Conservation (phyloP, 2,797 vertebrate species). For the Apodemus agrarius region DNA sequence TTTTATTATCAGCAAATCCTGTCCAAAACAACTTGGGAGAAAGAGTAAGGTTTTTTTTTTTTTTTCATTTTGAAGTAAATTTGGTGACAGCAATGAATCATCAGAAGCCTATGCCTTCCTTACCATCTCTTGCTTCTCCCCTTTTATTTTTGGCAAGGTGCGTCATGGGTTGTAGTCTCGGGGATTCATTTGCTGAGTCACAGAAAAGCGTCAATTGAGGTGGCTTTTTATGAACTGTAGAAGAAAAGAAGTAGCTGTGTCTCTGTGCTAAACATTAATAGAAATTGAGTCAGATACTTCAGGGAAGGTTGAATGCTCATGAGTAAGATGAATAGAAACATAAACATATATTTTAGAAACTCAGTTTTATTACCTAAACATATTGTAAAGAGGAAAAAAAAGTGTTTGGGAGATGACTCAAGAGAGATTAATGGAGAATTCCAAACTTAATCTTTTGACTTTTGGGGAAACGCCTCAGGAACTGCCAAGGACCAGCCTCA, state of each 20-base stretch:
- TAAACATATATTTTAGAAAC: background rate
- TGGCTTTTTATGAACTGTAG: background rate
- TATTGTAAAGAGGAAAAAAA: background rate
- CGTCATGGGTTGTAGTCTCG: background rate
- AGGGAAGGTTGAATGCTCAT: background rate
- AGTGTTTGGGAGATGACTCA: background rate
- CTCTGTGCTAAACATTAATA: background rate
- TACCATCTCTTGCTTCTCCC: background rate
- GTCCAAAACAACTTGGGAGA: background rate
- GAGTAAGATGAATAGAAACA: background rate
- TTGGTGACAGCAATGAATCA: background rate
- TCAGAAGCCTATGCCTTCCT: background rate
- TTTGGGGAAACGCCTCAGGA: background rate
- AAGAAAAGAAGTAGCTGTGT: background rate
- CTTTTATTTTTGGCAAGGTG: too few relatives aligned
- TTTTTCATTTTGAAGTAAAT: background rate
- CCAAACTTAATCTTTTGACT: background rate
- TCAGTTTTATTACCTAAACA: fast-evolving
- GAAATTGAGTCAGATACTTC: background rate
- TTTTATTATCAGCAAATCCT: background rate
- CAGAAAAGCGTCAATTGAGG: background rate
- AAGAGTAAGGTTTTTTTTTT: background rate
- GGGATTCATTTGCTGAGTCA: background rate
- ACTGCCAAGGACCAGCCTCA: background rate
- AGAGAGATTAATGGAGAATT: background rate